Percentiles rank a stretch among this genome's conserved stretches.
These are phyloP conservation scores for Hormaphis cornu DNA, from an alignment of 1,140 invertebrate species.

Conservation along the genomic window DNA sequence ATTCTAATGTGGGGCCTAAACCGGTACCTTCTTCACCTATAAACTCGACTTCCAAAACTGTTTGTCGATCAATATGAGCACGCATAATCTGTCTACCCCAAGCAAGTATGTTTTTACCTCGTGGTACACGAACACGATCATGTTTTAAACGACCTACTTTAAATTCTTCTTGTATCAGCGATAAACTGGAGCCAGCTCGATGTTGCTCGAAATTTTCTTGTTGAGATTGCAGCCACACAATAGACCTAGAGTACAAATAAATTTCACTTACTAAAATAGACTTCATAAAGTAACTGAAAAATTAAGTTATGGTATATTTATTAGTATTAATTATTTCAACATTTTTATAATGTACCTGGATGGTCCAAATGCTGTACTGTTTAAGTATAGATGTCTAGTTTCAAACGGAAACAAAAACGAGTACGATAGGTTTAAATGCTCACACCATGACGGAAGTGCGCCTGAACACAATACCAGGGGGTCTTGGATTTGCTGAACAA, in stretches of 20 bases:
- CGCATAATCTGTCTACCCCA: slow-evolving; percentile 88
- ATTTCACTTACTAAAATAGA: neutral
- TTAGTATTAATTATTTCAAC: neutral
- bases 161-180: slow-evolving; percentile 81
- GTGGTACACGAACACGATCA: slow-evolving; percentile 90
- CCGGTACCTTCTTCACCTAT: slow-evolving; percentile 95
- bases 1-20: slow-evolving; percentile 95
- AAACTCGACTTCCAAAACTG: slow-evolving; percentile 94
- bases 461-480: slow-evolving; percentile 84
- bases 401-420: slow-evolving; percentile 97
- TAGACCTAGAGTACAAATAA: slow-evolving; percentile 54
- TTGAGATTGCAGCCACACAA: slow-evolving; percentile 96
- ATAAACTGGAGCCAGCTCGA: slow-evolving; percentile 57
- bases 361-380: slow-evolving; percentile 91
- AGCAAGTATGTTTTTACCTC: slow-evolving; percentile 74
- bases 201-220: slow-evolving; percentile 82
- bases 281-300: neutral
- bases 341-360: slow-evolving; percentile 53
- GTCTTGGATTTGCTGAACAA: slow-evolving; percentile 87
- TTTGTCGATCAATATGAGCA: slow-evolving; percentile 83
- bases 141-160: slow-evolving; percentile 94
- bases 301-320: too few relatives aligned
- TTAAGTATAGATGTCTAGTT: slow-evolving; percentile 88
- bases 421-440: slow-evolving; percentile 85
- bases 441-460: slow-evolving; percentile 89